Base-by-base conservation (phyloP, 2,888 invertebrate species). In the Ganaspis brasiliensis region DNA sequence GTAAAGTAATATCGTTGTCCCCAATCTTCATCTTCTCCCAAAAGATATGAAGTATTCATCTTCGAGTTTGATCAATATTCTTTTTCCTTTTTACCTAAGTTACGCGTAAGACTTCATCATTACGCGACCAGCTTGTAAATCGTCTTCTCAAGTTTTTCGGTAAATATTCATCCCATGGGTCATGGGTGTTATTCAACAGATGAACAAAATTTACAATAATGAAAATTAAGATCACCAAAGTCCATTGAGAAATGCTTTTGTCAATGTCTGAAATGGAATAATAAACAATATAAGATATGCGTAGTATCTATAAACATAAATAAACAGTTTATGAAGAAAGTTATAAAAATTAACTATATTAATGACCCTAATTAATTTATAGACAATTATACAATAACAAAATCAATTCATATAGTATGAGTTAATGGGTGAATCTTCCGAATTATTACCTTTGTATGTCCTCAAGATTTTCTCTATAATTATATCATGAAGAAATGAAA, bases 1-100 rank as follows among this genome's bases (percentile, higher is more conserved):
- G 93, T 92, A 89, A 93, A 94, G 85, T 93, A 94, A 85, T 92
- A 93, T 79, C 93, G 89, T 49, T 89, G 89, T 6, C 93, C 93
- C 93, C 93, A 93, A 72, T 93, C 93, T 76, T 91, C 91, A 86
- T 93, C 93, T 78, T 91, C 88, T 55, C 93, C 93, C 81, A 90
- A 91, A 63, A 92, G 88, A 86, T 94, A 94, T 19, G 93, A 93
- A 1, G 92, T 91, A 87, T 93, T 92, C 88, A 90, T 88, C 72
- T 80, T 81, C 6, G 74, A 26, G 10, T 24, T 45, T 45, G 24
- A 16, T 52, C 14, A 24, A 12, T 19, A 31, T 74, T 74, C 52
- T 79, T 74, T 70, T 63, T 52, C 10, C 31, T 72, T 59, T 67
- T 77, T 63, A 75, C 55, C 37, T 35, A 70, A 49, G n/a, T 78